Evolutionary conservation across 2,113 vertebrate genomes (phyloP).

Genomic region (Chloebia gouldiae): DNA sequence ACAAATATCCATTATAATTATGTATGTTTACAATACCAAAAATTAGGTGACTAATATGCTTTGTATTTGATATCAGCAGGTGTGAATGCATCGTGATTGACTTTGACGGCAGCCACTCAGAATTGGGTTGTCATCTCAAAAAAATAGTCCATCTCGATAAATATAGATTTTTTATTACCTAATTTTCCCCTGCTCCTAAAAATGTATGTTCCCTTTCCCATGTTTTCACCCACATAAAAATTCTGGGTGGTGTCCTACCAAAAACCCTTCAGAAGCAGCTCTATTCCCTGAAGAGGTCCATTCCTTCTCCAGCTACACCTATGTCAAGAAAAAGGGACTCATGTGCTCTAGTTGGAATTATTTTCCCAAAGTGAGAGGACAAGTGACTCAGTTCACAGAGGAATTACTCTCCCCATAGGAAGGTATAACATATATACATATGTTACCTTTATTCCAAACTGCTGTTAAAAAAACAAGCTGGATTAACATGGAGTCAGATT

Average conservation of each 20-base stretch:
- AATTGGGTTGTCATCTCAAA: background rate
- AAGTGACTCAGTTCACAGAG: background rate
- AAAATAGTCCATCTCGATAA: background rate
- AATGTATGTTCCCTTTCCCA: background rate
- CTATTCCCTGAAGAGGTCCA: background rate
- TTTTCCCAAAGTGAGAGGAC: background rate
- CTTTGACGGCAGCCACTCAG: background rate
- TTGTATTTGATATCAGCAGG: background rate
- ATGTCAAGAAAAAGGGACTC: background rate
- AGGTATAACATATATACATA: background rate
- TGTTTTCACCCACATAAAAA: background rate
- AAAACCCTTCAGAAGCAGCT: background rate
- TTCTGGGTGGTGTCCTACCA: background rate
- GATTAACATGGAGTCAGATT: conserved; percentile 67
- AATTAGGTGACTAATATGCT: background rate
- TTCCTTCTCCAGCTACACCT: conserved; percentile 5
- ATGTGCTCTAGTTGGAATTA: conserved; percentile 16
- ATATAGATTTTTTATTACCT: background rate
- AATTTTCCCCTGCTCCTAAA: background rate
- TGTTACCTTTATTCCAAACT: conserved; percentile 43
- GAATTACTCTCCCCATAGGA: background rate
- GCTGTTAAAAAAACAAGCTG: conserved; percentile 44
- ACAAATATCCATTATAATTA: background rate
- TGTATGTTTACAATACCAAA: background rate
- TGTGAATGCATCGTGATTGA: accelerated